phyloP scores from a whole-genome alignment of 1,140 invertebrate species.

The Rhyacophila brunnea region DNA sequence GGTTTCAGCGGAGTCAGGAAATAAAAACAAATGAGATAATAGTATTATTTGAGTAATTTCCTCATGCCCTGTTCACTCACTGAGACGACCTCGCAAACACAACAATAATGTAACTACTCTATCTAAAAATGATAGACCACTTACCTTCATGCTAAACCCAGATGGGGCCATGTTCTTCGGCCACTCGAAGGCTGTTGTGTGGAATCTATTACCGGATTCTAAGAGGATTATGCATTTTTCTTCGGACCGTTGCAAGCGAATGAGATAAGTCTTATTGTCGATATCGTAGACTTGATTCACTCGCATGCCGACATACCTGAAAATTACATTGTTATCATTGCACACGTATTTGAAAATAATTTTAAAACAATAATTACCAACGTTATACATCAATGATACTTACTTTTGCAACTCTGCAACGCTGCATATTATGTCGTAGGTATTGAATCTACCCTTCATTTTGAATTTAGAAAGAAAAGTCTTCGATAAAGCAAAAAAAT shows the following conservation, averaged over 20 bases:
- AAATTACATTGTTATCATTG: conserved; percentile 33
- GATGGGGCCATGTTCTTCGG: conserved; percentile 95
- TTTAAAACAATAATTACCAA: background rate
- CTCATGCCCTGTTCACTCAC: too few species aligned
- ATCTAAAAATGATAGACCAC: too few species aligned
- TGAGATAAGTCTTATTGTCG: conserved; percentile 94
- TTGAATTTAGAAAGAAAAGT: conserved; percentile 38
- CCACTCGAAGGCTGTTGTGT: conserved; percentile 96
- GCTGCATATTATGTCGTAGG: conserved; percentile 84
- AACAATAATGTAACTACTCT: too few species aligned
- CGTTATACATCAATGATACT: conserved; percentile 37
- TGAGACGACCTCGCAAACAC: too few species aligned
- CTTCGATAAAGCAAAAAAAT: too few species aligned
- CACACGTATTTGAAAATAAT: background rate
- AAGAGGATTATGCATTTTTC: conserved; percentile 86
- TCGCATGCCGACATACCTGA: conserved; percentile 84
- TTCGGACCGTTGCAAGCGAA: conserved; percentile 79
- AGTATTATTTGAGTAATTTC: too few species aligned
- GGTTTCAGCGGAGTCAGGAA: too few species aligned
- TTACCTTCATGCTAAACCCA: conserved; percentile 96
- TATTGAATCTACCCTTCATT: conserved; percentile 92
- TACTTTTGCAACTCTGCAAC: conserved; percentile 84
- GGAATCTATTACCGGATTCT: conserved; percentile 93
- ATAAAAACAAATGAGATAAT: too few species aligned
- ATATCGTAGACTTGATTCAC: conserved; percentile 98